Percentiles rank a stretch among this genome's conserved stretches.
Evolutionary conservation across 2,797 vertebrate species (phyloP).

Genomic region (Tamandua tetradactyla): DNA sequence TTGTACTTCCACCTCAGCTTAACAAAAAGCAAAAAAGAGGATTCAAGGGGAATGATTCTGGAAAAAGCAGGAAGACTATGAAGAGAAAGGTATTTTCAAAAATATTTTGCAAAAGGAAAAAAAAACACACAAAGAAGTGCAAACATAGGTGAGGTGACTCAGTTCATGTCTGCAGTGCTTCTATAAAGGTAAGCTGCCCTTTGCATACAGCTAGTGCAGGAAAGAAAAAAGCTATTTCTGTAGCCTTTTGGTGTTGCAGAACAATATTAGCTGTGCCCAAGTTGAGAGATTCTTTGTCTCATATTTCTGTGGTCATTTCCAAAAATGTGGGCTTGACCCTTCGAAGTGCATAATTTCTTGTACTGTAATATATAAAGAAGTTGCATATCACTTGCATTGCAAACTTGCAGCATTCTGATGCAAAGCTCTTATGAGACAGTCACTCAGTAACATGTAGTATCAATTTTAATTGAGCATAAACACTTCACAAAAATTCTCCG

Average conservation of each 20-base stretch:
- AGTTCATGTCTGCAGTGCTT: not conserved
- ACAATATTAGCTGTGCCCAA: not conserved
- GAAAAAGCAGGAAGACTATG: not conserved
- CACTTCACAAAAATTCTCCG: conserved; percentile 46
- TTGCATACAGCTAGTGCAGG: not conserved
- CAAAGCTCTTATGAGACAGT: conserved; percentile 10
- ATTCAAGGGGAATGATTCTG: not conserved
- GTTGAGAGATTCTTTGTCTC: not conserved
- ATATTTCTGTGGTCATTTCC: not conserved
- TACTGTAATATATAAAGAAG: conserved; percentile 18
- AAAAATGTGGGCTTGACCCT: conserved; percentile 42
- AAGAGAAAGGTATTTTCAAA: not conserved
- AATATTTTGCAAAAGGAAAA: not conserved
- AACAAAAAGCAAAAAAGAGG: not conserved
- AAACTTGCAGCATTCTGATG: not conserved
- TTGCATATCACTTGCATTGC: not conserved
- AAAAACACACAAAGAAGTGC: not conserved
- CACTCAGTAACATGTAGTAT: not conserved
- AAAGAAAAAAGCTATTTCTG: not conserved
- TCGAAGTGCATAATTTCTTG: not conserved
- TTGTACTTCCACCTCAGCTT: not conserved
- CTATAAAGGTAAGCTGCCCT: conserved; percentile 45
- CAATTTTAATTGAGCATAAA: conserved; percentile 63
- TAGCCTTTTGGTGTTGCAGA: not conserved
- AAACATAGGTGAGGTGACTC: not conserved